Percentiles rank a stretch among this genome's conserved stretches.
Conservation (phyloP, 2,113 vertebrate genomes). For the Ceyx melanurus region DNA sequence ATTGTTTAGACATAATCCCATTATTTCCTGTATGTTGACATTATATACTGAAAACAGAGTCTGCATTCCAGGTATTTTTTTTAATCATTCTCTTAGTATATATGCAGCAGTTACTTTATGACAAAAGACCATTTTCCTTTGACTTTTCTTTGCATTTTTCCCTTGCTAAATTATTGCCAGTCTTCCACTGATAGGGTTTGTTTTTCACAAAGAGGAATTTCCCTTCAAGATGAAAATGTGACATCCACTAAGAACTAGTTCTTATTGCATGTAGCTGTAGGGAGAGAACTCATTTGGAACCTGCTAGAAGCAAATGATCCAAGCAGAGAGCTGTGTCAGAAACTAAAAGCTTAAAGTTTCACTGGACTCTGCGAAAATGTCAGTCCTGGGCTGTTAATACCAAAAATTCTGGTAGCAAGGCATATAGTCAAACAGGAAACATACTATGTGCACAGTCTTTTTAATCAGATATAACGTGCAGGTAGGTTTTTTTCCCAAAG, state of each 20-base stretch:
- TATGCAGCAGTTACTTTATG: background rate
- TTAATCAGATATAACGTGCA: background rate
- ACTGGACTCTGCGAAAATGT: background rate
- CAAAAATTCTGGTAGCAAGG: background rate
- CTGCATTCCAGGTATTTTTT: background rate
- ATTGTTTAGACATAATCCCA: background rate
- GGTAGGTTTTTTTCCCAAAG: background rate
- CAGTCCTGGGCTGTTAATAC: background rate
- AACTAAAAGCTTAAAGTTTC: background rate
- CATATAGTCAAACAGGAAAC: background rate
- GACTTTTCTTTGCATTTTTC: background rate
- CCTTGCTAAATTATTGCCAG: background rate
- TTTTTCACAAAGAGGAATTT: background rate
- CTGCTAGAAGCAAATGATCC: rapidly evolving
- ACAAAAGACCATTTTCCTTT: background rate
- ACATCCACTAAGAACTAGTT: background rate
- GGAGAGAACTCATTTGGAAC: background rate
- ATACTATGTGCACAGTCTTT: background rate
- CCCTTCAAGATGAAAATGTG: background rate
- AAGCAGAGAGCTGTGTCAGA: background rate
- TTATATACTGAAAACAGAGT: background rate
- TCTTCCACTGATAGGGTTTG: background rate
- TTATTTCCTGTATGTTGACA: background rate
- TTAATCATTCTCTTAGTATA: background rate
- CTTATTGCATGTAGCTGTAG: background rate